These are phyloP conservation scores for Anoplophora glabripennis DNA, from an alignment of 1,140 invertebrate species.

Conservation along the genomic window DNA sequence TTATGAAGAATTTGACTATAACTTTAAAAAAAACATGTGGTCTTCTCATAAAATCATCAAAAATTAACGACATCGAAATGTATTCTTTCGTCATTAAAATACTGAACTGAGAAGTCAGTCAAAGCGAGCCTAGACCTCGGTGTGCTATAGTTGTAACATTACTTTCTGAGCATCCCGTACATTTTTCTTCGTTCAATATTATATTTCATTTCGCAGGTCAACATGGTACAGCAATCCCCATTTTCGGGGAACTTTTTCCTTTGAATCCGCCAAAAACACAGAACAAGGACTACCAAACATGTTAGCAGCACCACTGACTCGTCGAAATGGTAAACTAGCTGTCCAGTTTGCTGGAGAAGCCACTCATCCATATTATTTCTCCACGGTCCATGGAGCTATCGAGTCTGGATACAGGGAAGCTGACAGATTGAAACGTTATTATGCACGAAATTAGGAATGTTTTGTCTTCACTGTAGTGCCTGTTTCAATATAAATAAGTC, in stretches of 20 bases:
- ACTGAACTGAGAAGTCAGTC: too few relatives aligned
- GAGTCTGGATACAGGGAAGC: constrained; percentile 77
- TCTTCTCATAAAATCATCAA: too few relatives aligned
- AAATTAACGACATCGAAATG: too few relatives aligned
- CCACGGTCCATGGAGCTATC: constrained; percentile 79
- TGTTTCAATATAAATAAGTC: too few relatives aligned
- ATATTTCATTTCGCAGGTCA: constrained; percentile 25
- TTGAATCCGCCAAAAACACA: constrained; percentile 39
- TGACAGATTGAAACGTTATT: constrained; percentile 51
- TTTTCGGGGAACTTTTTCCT: constrained; percentile 52
- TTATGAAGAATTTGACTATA: too few relatives aligned
- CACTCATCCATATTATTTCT: constrained; percentile 64
- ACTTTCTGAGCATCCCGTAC: too few relatives aligned
- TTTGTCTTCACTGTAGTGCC: too few relatives aligned
- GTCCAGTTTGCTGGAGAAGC: constrained; percentile 73
- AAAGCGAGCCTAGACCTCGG: too few relatives aligned
- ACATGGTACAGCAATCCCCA: constrained; percentile 50
- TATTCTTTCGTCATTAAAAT: too few relatives aligned
- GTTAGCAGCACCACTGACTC: constrained; percentile 16
- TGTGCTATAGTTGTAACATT: too few relatives aligned
- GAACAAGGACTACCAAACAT: constrained; percentile 43
- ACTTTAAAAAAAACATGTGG: too few relatives aligned
- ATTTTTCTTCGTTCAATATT: too few relatives aligned
- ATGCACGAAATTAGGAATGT: constrained; percentile 2
- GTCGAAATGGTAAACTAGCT: constrained; percentile 12